These are phyloP conservation scores for human DNA, from an alignment of 2,113 vertebrate species.

Conservation along the genomic window GRCh38 chrX:17685501-17686000, in stretches of 20 bases:
- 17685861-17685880: not conserved
- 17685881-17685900: not conserved
- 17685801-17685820: not conserved
- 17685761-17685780: not conserved
- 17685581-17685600: not conserved
- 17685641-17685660: not conserved
- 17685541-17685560: not conserved
- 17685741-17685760: not conserved
- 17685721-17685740: not conserved
- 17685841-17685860: not conserved
- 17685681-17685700: not conserved
- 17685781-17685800: not conserved
- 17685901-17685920: not conserved
- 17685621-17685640: constrained; percentile 41
- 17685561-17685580: not conserved
- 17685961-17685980: not conserved
- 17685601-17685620: constrained; percentile 13
- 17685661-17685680: constrained; percentile 18
- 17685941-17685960: not conserved
- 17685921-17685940: not conserved
- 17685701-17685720: not conserved
- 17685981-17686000: not conserved
- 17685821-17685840: not conserved
- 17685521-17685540: not conserved
- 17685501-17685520: not conserved